Percentiles rank a stretch among this genome's conserved stretches.
phyloP scores from a whole-genome alignment of 2,797 vertebrate species.

The Trichosurus vulpecula region DNA sequence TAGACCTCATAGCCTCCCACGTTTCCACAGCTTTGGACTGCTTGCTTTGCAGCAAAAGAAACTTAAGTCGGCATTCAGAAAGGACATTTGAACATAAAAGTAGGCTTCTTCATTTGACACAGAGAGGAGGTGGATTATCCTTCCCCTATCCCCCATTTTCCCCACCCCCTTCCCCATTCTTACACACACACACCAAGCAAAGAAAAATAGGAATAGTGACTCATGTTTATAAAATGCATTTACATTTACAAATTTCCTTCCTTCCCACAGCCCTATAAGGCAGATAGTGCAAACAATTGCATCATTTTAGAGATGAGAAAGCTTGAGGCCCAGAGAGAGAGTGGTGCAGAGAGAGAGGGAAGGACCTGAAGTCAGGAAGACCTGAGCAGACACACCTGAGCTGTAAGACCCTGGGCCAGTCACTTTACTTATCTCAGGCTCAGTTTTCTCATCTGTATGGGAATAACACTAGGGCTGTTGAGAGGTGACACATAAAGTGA shows the following conservation, averaged over 20 bases:
- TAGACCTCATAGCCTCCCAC: neutral
- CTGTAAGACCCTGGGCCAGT: neutral
- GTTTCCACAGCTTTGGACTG: neutral
- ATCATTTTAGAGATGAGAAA: neutral
- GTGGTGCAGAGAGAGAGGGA: neutral
- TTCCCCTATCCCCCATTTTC: neutral
- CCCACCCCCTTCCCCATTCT: neutral
- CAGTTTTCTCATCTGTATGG: neutral
- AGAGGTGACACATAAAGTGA: neutral
- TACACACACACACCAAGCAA: neutral
- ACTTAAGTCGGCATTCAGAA: constrained; percentile 50
- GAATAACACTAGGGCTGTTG: neutral
- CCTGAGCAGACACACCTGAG: neutral
- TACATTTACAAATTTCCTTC: neutral
- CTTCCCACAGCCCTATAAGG: neutral
- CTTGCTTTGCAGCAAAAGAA: constrained; percentile 61
- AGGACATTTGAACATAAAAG: constrained; percentile 37
- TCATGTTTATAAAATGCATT: neutral
- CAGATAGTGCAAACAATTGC: neutral
- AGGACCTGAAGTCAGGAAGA: neutral
- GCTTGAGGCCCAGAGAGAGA: neutral
- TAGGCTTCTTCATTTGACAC: constrained; percentile 30
- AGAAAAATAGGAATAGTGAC: neutral
- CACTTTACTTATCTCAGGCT: neutral
- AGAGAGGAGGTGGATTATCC: constrained; percentile 11